phyloP scores from a whole-genome alignment of 2,113 vertebrate genomes.

The Galemys pyrenaicus region DNA sequence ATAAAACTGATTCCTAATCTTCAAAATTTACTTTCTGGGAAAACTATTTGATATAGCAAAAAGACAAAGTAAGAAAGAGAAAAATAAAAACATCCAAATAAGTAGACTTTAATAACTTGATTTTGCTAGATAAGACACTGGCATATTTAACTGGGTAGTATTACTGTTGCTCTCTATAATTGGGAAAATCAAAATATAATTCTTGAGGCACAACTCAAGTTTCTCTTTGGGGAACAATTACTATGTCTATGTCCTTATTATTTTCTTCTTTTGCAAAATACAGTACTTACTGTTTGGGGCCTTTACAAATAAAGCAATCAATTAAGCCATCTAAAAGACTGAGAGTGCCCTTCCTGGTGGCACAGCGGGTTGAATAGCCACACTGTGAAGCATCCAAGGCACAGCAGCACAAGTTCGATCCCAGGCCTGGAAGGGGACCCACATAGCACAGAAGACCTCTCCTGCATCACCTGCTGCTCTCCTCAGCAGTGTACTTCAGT shows the following conservation, averaged over 20 bases:
- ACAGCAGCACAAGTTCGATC: too few relatives aligned
- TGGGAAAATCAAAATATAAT: slow-evolving; percentile 32
- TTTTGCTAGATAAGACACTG: slow-evolving; percentile 1
- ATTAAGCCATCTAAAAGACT: slow-evolving; percentile 46
- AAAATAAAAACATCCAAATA: not conserved
- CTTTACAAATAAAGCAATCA: not conserved
- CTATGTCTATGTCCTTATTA: slow-evolving; percentile 21
- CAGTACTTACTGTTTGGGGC: not conserved
- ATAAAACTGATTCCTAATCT: not conserved
- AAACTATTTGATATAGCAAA: not conserved
- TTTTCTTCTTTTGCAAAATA: slow-evolving; percentile 44
- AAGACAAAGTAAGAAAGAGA: not conserved
- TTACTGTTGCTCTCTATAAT: not conserved
- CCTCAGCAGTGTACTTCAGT: too few relatives aligned
- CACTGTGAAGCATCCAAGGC: too few relatives aligned
- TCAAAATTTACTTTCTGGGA: not conserved
- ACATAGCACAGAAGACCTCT: too few relatives aligned
- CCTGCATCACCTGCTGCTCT: too few relatives aligned
- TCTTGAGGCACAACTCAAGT: not conserved
- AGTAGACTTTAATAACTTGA: not conserved
- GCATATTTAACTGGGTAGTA: not conserved
- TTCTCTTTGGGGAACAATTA: slow-evolving; percentile 22
- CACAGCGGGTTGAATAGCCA: too few relatives aligned
- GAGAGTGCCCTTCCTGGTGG: too few relatives aligned
- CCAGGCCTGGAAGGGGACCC: too few relatives aligned